Evolutionary conservation across 2,113 vertebrate genomes (phyloP).

Genomic region (Plecturocebus donacophilus): DNA sequence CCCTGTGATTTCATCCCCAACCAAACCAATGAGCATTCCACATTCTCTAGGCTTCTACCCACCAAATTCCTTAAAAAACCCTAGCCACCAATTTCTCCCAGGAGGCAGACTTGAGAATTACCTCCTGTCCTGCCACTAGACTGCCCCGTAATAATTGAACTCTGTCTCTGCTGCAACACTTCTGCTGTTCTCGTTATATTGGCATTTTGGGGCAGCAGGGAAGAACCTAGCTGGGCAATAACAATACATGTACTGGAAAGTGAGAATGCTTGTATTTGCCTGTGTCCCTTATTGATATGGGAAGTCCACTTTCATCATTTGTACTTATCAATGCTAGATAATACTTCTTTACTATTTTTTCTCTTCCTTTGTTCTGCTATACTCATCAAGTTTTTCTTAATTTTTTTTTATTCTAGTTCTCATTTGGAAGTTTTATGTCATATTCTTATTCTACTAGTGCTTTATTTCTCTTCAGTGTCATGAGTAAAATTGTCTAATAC

Average conservation of each 20-base stretch:
- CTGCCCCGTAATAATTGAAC: too few relatives aligned
- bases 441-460: background rate
- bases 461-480: background rate
- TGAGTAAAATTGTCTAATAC: conserved; percentile 21
- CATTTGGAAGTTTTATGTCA: background rate
- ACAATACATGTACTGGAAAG: background rate
- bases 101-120: too few relatives aligned
- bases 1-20: too few relatives aligned
- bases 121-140: too few relatives aligned
- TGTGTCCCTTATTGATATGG: background rate
- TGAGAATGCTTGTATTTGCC: background rate
- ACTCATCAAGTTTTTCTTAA: background rate
- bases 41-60: too few relatives aligned
- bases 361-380: background rate
- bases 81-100: too few relatives aligned
- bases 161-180: too few relatives aligned
- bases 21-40: too few relatives aligned
- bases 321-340: background rate
- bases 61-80: too few relatives aligned
- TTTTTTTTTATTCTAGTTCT: background rate
- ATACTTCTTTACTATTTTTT: background rate
- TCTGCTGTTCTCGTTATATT: too few relatives aligned
- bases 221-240: too few relatives aligned
- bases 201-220: too few relatives aligned
- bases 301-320: background rate